phyloP scores from a whole-genome alignment of 2,888 invertebrate species.

The Cataglyphis albicans region DNA sequence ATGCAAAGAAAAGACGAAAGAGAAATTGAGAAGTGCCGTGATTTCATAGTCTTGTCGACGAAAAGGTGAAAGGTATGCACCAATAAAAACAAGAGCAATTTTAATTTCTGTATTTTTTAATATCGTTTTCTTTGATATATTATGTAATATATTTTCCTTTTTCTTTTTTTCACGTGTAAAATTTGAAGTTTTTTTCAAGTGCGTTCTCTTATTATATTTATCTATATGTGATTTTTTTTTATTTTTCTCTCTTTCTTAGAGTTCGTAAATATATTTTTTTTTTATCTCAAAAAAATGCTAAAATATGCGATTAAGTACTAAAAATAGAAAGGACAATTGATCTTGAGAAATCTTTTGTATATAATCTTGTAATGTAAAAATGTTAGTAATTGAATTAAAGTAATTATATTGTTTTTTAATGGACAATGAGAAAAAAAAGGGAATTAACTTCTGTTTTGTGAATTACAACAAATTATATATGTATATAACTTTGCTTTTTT shows the following conservation, averaged over 20 bases:
- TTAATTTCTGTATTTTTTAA: not conserved
- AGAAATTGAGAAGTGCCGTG: not conserved
- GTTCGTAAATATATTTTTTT: not conserved
- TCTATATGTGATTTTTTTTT: not conserved
- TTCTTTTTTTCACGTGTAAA: not conserved
- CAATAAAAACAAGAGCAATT: not conserved
- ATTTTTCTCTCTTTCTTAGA: not conserved
- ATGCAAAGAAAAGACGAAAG: not conserved
- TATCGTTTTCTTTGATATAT: not conserved
- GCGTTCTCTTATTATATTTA: not conserved
- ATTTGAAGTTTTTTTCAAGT: not conserved
- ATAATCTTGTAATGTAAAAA: no score
- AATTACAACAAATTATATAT: no score
- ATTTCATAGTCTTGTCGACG: not conserved
- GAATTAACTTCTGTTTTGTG: no score
- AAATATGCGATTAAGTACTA: not conserved
- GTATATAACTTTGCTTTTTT: not conserved
- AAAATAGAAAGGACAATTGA: not conserved
- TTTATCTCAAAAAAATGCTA: not conserved
- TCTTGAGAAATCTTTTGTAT: not conserved
- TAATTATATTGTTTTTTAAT: no score
- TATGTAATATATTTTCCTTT: not conserved
- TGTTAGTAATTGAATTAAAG: no score
- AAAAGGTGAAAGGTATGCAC: not conserved
- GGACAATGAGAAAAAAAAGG: no score